Conservation (phyloP, 2,797 vertebrate species). For the Pseudotriccus pelzelni region DNA sequence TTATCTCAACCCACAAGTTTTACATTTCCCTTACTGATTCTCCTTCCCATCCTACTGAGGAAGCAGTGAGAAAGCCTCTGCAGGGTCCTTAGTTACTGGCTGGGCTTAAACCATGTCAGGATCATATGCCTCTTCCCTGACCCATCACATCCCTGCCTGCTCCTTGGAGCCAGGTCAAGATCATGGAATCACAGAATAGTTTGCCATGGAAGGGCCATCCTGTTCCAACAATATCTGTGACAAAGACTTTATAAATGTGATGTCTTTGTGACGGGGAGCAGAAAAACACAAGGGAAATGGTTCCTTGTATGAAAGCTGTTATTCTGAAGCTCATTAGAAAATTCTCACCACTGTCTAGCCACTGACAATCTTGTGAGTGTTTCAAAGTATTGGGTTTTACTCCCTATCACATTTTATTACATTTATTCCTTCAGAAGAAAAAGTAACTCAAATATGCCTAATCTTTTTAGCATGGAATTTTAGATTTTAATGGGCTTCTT, state of each 20-base stretch:
- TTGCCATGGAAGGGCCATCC: neutral
- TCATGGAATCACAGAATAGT: neutral
- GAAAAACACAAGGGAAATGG: neutral
- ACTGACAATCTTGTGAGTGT: neutral
- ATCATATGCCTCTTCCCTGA: fast-evolving
- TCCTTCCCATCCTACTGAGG: neutral
- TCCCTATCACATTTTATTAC: neutral
- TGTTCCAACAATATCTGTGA: neutral
- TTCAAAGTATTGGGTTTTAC: neutral
- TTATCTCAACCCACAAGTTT: neutral
- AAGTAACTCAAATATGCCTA: conserved; percentile 32
- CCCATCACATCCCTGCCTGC: neutral
- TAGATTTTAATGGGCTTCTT: conserved; percentile 69
- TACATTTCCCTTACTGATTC: neutral
- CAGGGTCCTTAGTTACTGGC: neutral
- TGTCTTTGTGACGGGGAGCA: neutral
- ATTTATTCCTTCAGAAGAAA: conserved; percentile 32
- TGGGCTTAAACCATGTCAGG: neutral
- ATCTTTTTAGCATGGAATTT: conserved; percentile 62
- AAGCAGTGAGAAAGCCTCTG: neutral
- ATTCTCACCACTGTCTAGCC: neutral
- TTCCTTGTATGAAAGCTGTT: neutral
- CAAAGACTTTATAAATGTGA: neutral
- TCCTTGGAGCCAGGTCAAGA: neutral
- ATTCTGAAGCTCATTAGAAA: neutral